A percentile compares a stretch with the other conserved stretches of the same genome.
Conservation (phyloP, 2,888 invertebrate genomes). For the Aplocera efformata region DNA sequence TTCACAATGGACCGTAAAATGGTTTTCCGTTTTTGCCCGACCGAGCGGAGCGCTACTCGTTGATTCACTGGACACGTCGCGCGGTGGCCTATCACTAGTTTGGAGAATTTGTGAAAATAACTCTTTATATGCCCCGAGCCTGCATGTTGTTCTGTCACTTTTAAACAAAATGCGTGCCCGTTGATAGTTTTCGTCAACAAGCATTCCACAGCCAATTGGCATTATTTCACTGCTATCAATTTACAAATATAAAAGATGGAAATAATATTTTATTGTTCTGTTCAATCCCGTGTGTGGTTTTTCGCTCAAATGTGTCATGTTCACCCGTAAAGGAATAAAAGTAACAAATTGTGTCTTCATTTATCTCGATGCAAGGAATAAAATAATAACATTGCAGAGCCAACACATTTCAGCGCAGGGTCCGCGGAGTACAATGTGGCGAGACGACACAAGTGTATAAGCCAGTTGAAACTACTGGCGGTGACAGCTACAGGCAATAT, state of each 20-base stretch:
- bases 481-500: conserved; percentile 74
- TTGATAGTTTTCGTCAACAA: conserved; percentile 1
- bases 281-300: not conserved
- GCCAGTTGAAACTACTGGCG: conserved; percentile 59
- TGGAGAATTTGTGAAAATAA: conserved; percentile 66
- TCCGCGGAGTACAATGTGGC: conserved; percentile 41
- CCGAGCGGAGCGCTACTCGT: conserved; percentile 72
- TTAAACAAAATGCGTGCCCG: conserved; percentile 4
- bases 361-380: conserved; percentile 25
- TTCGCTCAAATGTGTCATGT: conserved; percentile 7
- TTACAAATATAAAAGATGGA: no score
- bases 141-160: conserved; percentile 27
- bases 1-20: conserved; percentile 81
- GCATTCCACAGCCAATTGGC: not conserved
- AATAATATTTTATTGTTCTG: no score
- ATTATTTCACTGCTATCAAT: no score
- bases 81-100: conserved; percentile 67
- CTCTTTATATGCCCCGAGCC: conserved; percentile 54
- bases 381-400: conserved; percentile 34
- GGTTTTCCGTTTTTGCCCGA: conserved; percentile 79
- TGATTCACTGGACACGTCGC: conserved; percentile 77
- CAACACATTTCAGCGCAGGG: conserved; percentile 41
- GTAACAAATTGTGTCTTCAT: conserved; percentile 17
- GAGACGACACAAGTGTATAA: conserved; percentile 57
- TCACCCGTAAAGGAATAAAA: conserved; percentile 7